These are phyloP conservation scores for Thamnophis elegans DNA, from an alignment of 2,797 vertebrate species.

Conservation along the genomic window DNA sequence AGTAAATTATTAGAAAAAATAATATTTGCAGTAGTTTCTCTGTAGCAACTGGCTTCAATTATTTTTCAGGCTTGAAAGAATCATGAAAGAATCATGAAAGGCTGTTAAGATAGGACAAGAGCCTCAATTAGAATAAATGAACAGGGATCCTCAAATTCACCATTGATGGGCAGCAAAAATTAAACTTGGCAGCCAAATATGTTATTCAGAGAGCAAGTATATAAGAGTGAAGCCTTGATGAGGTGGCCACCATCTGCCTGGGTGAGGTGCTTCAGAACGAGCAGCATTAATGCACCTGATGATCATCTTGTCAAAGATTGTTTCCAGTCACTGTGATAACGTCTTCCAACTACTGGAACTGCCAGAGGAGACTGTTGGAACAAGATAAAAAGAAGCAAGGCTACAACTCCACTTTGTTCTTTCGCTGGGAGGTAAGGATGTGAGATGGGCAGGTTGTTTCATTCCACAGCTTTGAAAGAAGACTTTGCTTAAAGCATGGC, in stretches of 20 bases:
- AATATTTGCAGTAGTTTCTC: not conserved
- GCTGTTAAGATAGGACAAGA: not conserved
- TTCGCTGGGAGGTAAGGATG: not conserved
- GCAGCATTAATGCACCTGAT: not conserved
- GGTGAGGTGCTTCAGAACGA: not conserved
- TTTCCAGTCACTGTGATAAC: not conserved
- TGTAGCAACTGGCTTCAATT: not conserved
- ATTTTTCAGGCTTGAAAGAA: not conserved
- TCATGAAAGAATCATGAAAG: not conserved
- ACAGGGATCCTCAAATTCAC: not conserved
- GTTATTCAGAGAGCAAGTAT: not conserved
- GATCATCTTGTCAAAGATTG: not conserved
- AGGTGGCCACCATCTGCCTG: not conserved
- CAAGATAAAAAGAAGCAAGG: not conserved
- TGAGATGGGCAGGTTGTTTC: not conserved
- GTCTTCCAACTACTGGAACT: not conserved
- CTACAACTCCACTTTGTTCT: not conserved
- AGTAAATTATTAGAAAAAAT: not conserved
- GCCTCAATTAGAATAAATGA: not conserved
- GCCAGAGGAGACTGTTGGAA: not conserved
- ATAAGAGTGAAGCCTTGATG: not conserved
- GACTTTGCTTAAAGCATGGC: not conserved
- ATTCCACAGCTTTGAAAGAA: not conserved
- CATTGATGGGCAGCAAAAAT: not conserved
- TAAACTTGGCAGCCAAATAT: not conserved